phyloP scores from a whole-genome alignment of 2,888 invertebrate genomes.

The Sepioteuthis lessoniana region DNA sequence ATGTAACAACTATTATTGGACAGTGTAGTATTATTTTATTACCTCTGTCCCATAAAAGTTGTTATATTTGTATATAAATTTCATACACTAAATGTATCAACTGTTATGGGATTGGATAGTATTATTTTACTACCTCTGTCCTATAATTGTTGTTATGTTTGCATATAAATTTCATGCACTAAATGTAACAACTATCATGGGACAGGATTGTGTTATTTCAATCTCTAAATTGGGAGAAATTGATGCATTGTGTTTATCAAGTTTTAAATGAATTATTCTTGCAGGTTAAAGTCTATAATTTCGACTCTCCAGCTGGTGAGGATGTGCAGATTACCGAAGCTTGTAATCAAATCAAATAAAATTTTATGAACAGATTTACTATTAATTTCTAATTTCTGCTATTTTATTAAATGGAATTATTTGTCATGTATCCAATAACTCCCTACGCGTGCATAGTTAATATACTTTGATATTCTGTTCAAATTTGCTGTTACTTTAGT shows the following conservation, averaged over 20 bases:
- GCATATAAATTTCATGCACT: too few relatives aligned
- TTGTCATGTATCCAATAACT: background rate
- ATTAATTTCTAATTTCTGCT: background rate
- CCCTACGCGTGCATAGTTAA: background rate
- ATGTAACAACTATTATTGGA: too few relatives aligned
- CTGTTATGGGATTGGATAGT: too few relatives aligned
- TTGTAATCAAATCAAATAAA: background rate
- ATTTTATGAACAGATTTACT: background rate
- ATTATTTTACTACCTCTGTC: too few relatives aligned
- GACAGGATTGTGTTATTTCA: background rate
- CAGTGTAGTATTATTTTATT: too few relatives aligned
- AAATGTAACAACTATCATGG: too few relatives aligned
- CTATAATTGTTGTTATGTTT: too few relatives aligned
- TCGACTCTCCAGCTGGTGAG: background rate
- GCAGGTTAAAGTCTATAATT: conserved; percentile 10
- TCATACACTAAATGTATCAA: too few relatives aligned
- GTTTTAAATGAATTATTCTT: background rate
- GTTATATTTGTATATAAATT: too few relatives aligned
- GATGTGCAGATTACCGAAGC: background rate
- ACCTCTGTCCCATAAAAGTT: too few relatives aligned
- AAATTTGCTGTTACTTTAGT: background rate
- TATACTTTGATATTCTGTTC: background rate
- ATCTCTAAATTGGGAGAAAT: background rate
- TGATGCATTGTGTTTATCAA: background rate
- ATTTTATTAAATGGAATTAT: background rate